Evolutionary conservation across 2,888 invertebrate species (phyloP), one percentile per base, ranked within the genome.

Genomic region (Troides helena): DNA sequence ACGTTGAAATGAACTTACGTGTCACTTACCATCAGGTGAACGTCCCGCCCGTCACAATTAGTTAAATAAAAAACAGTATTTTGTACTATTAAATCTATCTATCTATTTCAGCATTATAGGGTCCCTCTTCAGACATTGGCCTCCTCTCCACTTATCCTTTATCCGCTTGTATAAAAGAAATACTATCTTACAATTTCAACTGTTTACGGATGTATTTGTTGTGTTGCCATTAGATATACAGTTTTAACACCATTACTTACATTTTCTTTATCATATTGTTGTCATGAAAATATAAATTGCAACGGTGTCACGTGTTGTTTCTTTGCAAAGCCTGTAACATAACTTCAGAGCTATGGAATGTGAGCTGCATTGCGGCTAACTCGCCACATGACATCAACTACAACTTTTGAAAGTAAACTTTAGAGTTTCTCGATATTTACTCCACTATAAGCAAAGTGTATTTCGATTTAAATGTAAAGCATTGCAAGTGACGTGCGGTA

Each of bases 281-380:
- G 63, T 25, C 70, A 30, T 70, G 59, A 57, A 66, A 63, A 50
- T 67, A 67, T 70, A 63, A 67, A 66, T 63, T 70, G 67, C 60
- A 53, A 56, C 67, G 53, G 67, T 67, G 67, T 70, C 67, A 70
- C 60, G 70, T 70, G 66, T 62, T 65, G 69, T 70, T 70, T 67
- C 70, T 70, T 70, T 70, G 30, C 70, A 60, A 67, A 67, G 43
- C 53, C 59, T 53, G 66, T 63, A 60, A 36, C 66, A 70, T 70
- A 70, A 67, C 70, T 70, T 70, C 59, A 43, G 59, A 43, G 70
- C 66, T 58, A 59, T 25, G 70, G 70, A 67, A 70, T 70, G 67
- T 56, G 25, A 67, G 56, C 70, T 70, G 70, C 70, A 70, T 67
- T 70, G 70, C 70, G 70, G 70, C 43, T 67, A 63, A 23, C 63